Evolutionary conservation across 1,140 invertebrate species (phyloP), one percentile per base, ranked within the genome.

Genomic region (Drosophila ironensis): DNA sequence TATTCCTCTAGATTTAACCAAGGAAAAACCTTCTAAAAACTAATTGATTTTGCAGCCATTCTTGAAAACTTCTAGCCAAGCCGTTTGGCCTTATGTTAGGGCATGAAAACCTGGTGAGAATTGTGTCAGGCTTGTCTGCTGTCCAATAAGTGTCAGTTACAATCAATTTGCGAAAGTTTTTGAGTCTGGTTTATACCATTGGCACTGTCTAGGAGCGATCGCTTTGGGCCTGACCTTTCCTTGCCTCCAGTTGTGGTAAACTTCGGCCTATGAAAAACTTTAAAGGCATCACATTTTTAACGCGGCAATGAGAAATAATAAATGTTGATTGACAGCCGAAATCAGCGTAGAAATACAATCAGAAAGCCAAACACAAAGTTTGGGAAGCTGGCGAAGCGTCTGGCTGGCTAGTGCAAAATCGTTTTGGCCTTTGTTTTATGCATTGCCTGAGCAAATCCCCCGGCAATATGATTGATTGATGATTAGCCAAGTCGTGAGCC

Each of bases 131-230:
- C 11, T 57, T 33, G 52, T 76, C 72, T 72, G 57, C 69, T 72
- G 72, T 72, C 64, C 71, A 59, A 77, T 74, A 77, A 74, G 60
- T 74, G 73, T 77, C 73, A 77, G 70, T 77, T 77, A 77, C 71
- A 71, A 71, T 77, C 67, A 74, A 73, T 71, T 76, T 73, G 44
- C 38, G 24, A 30, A 48, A 40, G 66, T 59, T 54, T 72, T 52
- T 68, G 33, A 68, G 61, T 61, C 61, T 47, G 45, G 41, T 19
- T 53, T 24, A 12, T 33, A 5, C 11, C 4, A 20, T 46, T 37
- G 17, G 4, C 16, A 27, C 19, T 48, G 44, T 37, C 12, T 33
- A n/a, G 19, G 8, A 8, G 11, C 3, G 5, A 11, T 16, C 3
- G 17, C 0, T 19, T 28, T 12, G 12, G 6, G 2, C 22, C 2